Percentiles rank a stretch among this genome's conserved stretches.
Evolutionary conservation across 2,797 vertebrate genomes (phyloP).

Genomic region (Lithobates sylvaticus): DNA sequence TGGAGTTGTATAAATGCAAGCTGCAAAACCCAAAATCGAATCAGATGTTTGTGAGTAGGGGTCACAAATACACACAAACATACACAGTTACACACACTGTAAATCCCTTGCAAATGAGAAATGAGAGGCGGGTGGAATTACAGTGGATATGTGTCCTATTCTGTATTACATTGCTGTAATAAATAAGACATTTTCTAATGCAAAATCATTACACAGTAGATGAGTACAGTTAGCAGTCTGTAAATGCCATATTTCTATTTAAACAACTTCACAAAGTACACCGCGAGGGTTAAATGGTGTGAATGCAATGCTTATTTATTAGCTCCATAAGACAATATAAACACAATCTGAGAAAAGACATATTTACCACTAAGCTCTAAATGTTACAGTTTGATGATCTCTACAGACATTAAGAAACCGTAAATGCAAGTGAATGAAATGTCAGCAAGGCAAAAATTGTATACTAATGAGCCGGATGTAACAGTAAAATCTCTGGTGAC

Average conservation of each 20-base stretch:
- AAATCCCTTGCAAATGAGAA: too few species aligned
- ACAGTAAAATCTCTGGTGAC: slow-evolving; percentile 51
- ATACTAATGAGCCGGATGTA: slow-evolving; percentile 51
- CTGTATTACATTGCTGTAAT: too few species aligned
- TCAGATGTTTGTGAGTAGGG: too few species aligned
- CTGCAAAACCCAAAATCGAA: too few species aligned
- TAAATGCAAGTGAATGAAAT: slow-evolving; percentile 53
- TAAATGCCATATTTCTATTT: slow-evolving; percentile 20
- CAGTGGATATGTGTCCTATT: too few species aligned
- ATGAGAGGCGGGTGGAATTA: too few species aligned
- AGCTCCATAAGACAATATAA: slow-evolving; percentile 50
- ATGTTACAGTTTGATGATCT: slow-evolving; percentile 54
- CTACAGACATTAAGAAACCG: slow-evolving; percentile 42
- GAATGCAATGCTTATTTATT: slow-evolving; percentile 46
- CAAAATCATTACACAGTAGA: neutral
- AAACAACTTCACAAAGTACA: slow-evolving; percentile 12
- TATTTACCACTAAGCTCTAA: slow-evolving; percentile 45
- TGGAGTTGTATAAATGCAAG: too few species aligned
- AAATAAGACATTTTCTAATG: too few species aligned
- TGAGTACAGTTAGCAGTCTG: neutral
- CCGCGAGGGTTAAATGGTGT: slow-evolving; percentile 30
- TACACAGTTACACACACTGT: too few species aligned
- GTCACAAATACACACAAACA: too few species aligned
- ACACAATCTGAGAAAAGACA: slow-evolving; percentile 20
- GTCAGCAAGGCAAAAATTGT: slow-evolving; percentile 45